phyloP scores from a whole-genome alignment of 2,113 vertebrate genomes.

The Typhlomys cinereus region DNA sequence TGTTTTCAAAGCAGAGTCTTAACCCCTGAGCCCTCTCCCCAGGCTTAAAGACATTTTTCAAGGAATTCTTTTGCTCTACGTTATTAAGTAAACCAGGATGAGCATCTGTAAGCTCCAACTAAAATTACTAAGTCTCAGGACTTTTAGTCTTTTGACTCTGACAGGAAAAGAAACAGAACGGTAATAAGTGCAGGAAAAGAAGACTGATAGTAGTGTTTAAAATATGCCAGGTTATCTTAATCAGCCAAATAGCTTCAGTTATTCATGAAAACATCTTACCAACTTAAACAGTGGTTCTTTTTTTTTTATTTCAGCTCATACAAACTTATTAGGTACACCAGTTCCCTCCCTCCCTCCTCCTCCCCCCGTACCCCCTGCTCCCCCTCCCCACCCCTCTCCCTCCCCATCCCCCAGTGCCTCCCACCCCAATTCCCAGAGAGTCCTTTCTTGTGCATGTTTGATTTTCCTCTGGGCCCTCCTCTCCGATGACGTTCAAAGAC shows the following conservation, averaged over 20 bases:
- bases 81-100: not conserved
- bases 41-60: not conserved
- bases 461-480: too few species aligned
- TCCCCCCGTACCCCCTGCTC: too few species aligned
- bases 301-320: too few species aligned
- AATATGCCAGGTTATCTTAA: not conserved
- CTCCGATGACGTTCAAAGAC: too few species aligned
- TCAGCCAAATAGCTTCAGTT: not conserved
- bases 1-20: too few species aligned
- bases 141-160: not conserved
- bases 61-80: not conserved
- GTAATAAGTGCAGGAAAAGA: not conserved
- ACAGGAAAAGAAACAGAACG: not conserved
- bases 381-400: too few species aligned
- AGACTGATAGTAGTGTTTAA: not conserved
- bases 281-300: not conserved
- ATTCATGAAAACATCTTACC: not conserved
- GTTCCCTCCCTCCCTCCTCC: too few species aligned
- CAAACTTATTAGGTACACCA: too few species aligned
- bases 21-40: too few species aligned
- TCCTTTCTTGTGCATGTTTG: too few species aligned
- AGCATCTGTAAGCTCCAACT: not conserved
- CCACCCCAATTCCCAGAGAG: too few species aligned
- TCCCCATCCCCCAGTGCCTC: too few species aligned
- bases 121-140: not conserved